These are phyloP conservation scores for Pteromalus puparum DNA, from an alignment of 1,140 invertebrate species.

Conservation along the genomic window DNA sequence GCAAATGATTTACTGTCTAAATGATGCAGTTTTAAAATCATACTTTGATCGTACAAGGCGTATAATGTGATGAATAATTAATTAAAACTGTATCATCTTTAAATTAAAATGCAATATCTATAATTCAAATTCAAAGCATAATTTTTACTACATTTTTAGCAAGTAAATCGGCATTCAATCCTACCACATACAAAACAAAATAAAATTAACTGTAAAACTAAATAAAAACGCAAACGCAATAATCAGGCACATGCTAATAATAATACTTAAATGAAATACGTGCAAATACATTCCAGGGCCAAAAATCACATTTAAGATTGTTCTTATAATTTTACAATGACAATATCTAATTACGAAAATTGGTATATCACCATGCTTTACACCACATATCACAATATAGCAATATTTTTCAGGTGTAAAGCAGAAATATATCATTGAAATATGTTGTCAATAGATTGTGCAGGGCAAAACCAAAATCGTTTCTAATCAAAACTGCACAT, in stretches of 20 bases:
- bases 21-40: not conserved
- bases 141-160: not conserved
- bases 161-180: not conserved
- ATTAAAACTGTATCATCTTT: not conserved
- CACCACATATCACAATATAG: no score
- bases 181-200: not conserved
- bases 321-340: not conserved
- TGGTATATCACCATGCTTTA: no score
- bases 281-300: not conserved
- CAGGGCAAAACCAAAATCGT: not conserved
- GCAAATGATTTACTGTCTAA: not conserved
- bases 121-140: not conserved
- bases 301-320: not conserved
- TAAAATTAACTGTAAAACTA: not conserved
- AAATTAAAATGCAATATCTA: not conserved
- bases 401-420: no score
- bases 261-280: not conserved
- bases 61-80: not conserved
- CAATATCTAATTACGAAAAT: no score
- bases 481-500: conserved; percentile 9
- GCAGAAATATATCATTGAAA: not conserved
- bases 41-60: not conserved
- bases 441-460: not conserved
- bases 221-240: conserved; percentile 2
- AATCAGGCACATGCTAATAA: not conserved